phyloP scores from a whole-genome alignment of 1,140 invertebrate species.

The Dreissena polymorpha region DNA sequence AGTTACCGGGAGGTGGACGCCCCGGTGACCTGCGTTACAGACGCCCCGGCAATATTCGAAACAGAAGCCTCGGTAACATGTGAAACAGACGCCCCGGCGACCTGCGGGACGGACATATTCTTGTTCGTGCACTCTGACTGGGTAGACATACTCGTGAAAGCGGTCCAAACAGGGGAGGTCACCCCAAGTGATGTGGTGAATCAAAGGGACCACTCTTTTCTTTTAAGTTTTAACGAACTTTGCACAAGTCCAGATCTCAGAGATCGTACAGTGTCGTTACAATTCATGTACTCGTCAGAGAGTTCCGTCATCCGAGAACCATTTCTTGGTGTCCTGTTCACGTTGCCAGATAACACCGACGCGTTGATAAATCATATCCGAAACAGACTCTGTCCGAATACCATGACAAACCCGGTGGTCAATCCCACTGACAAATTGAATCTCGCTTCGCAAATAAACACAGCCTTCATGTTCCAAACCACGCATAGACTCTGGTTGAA shows the following conservation, averaged over 20 bases:
- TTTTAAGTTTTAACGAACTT: conserved; percentile 9
- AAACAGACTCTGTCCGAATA: background rate
- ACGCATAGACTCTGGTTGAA: conserved; percentile 23
- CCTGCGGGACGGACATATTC: background rate
- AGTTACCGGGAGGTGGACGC: background rate
- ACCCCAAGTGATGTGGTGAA: background rate
- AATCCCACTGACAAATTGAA: conserved; percentile 4
- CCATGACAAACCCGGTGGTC: background rate
- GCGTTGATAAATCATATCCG: conserved; percentile 28
- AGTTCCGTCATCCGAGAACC: conserved; percentile 7
- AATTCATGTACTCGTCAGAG: conserved; percentile 14
- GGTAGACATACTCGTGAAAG: conserved; percentile 14
- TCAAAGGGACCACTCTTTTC: conserved; percentile 1
- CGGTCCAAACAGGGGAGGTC: conserved; percentile 18
- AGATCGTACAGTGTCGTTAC: conserved; percentile 9
- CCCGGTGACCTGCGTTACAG: no score
- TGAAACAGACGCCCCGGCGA: no score
- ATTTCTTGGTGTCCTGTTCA: conserved; percentile 28
- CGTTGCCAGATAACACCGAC: conserved; percentile 18
- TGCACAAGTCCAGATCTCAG: background rate
- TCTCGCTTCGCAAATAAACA: conserved; percentile 19
- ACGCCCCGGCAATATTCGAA: no score
- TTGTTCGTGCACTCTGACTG: conserved; percentile 25
- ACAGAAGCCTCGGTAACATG: no score
- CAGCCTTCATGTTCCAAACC: conserved; percentile 16